Base-by-base conservation (phyloP, 2,113 vertebrate species). In the Ceyx cyanopectus region DNA sequence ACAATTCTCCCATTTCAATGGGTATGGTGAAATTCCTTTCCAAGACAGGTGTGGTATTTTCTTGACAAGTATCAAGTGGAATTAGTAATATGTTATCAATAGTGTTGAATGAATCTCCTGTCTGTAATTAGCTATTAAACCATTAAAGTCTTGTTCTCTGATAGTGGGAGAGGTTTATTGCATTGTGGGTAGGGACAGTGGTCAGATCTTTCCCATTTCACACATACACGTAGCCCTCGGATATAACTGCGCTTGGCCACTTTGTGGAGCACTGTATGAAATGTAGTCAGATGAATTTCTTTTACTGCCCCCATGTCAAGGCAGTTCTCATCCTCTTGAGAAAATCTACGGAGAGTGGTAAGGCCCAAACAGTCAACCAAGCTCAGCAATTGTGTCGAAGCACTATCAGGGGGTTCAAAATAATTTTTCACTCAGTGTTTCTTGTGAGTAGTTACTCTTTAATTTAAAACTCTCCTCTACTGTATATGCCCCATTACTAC, bases 121-220 rank as follows among this genome's bases (percentile, higher is more conserved):
- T 41, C 89, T 94, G 89, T 87, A 93, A 96, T 96, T 95, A 97
- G 93, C 92, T 83, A 54, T 85, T 90, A 93, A 89, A 92, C 86
- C 68, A 27, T 65, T 27, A 54, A 69, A 81, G 61, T 46, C 92
- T 90, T 73, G 57, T 67, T 81, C 58, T 94, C 82, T 76, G 87
- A 75, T 81, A 63, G 79, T 58, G 89, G 57, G 65, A 74, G 75
- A 93, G 65, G 85, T 94, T 96, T 95, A 97, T 96, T 96, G 94
- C 87, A 29, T 43, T 94, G 95, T 74, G 96, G 82, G 86, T 90
- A 96, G 94, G 18, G 87, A 95, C 65, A 74, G 43, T 12, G 60
- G 80, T 81, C 79, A 89, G 86, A 91, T 91, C 53, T 88, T 80
- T 93, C 94, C 93, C 89, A 82, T 61, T 81, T 75, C 85, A 84